Percentiles rank a stretch among this genome's conserved stretches.
Evolutionary conservation across 2,888 invertebrate species (phyloP).

Genomic region (Diaprepes abbreviatus): DNA sequence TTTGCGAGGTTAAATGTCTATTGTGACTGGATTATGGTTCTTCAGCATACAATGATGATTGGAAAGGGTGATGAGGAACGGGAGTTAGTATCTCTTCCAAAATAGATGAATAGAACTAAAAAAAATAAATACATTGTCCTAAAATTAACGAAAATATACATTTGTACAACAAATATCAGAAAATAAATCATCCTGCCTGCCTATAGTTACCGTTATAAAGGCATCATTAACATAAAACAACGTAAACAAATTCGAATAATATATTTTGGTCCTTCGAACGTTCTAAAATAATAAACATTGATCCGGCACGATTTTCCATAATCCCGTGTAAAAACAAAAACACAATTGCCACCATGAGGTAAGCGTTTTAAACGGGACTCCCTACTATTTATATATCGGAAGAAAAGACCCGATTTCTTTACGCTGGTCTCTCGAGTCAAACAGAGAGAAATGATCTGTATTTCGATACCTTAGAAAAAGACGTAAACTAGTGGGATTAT

Average conservation of each 20-base stretch:
- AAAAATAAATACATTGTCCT: too few species aligned
- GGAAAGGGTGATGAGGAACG: too few species aligned
- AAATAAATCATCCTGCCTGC: too few species aligned
- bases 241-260: background rate
- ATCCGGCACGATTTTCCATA: background rate
- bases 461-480: background rate
- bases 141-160: too few species aligned
- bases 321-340: slow-evolving; percentile 16
- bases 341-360: slow-evolving; percentile 18
- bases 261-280: slow-evolving; percentile 1
- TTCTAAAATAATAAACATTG: background rate
- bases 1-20: too few species aligned
- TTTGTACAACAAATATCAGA: too few species aligned
- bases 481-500: background rate
- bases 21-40: too few species aligned
- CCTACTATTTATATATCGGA: slow-evolving; percentile 13
- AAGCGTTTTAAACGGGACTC: slow-evolving; percentile 17
- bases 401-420: background rate
- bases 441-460: background rate
- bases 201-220: background rate
- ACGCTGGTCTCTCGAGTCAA: background rate
- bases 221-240: background rate
- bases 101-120: too few species aligned
- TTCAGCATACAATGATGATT: too few species aligned
- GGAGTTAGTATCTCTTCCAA: too few species aligned